phyloP scores from a whole-genome alignment of 2,113 vertebrate genomes.

The Trochalopteron elliotii region DNA sequence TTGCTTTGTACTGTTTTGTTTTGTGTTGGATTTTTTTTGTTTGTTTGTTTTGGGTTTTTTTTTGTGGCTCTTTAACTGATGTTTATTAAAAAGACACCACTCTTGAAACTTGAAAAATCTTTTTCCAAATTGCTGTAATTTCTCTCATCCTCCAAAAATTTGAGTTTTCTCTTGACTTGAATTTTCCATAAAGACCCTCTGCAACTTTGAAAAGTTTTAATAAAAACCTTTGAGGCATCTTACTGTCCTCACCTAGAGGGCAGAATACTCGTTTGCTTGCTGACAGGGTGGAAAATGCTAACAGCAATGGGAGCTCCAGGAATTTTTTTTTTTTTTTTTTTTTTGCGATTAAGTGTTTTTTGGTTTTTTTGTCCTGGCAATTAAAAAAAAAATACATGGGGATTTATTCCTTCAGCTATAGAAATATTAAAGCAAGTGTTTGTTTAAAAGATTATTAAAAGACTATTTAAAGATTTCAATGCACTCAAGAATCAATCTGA shows the following conservation, averaged over 20 bases:
- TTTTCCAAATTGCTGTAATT: neutral
- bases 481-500: neutral
- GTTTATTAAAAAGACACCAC: neutral
- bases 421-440: neutral
- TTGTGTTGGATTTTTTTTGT: no score
- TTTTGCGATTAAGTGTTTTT: neutral
- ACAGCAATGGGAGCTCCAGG: neutral
- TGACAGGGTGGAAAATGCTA: neutral
- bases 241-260: neutral
- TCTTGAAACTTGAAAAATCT: neutral
- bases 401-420: neutral
- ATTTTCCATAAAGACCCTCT: neutral
- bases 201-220: neutral
- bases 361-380: neutral
- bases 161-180: neutral
- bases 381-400: neutral
- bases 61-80: neutral
- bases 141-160: neutral
- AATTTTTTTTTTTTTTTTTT: neutral
- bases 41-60: neutral
- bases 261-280: neutral
- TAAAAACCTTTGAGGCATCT: neutral
- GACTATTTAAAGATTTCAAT: neutral
- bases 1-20: neutral
- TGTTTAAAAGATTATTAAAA: neutral